These are phyloP conservation scores for Drosophila equinoxialis DNA, from an alignment of 1,140 invertebrate species.

Conservation along the genomic window DNA sequence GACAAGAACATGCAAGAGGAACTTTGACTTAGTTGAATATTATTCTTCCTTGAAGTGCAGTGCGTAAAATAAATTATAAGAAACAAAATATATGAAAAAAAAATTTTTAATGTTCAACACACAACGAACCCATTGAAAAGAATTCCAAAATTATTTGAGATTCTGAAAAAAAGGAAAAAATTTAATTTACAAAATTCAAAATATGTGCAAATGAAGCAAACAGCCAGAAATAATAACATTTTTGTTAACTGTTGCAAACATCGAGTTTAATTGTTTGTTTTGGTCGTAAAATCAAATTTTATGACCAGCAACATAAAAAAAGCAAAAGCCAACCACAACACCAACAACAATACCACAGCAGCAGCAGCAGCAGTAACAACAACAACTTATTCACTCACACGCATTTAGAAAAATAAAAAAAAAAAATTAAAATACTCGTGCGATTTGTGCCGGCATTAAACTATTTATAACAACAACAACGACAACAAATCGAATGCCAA, in stretches of 20 bases:
- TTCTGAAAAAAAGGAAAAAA: conserved; percentile 22
- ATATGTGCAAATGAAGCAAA: conserved; percentile 34
- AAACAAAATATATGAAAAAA: conserved; percentile 4
- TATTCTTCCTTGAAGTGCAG: too few species aligned
- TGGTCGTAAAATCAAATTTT: conserved; percentile 83
- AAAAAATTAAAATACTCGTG: conserved; percentile 41
- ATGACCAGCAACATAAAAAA: conserved; percentile 80
- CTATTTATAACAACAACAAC: conserved; percentile 29
- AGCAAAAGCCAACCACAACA: conserved; percentile 44
- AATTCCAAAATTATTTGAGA: conserved; percentile 16
- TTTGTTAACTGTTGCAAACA: conserved; percentile 76
- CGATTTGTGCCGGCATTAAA: conserved; percentile 63
- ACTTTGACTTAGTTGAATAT: too few species aligned
- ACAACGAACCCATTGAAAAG: not conserved
- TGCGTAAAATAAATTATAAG: too few species aligned
- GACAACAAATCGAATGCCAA: conserved; percentile 16
- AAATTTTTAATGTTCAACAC: conserved; percentile 4
- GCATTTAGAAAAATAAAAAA: conserved; percentile 23
- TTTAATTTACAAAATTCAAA: conserved; percentile 17
- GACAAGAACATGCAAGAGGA: not conserved
- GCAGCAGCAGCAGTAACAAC: conserved; percentile 33
- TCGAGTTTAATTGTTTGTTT: conserved; percentile 82
- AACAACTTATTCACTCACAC: conserved; percentile 42
- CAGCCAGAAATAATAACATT: conserved; percentile 61
- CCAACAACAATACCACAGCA: conserved; percentile 34